Conservation (phyloP, 1,140 invertebrate species). For the Coboldia fuscipes region DNA sequence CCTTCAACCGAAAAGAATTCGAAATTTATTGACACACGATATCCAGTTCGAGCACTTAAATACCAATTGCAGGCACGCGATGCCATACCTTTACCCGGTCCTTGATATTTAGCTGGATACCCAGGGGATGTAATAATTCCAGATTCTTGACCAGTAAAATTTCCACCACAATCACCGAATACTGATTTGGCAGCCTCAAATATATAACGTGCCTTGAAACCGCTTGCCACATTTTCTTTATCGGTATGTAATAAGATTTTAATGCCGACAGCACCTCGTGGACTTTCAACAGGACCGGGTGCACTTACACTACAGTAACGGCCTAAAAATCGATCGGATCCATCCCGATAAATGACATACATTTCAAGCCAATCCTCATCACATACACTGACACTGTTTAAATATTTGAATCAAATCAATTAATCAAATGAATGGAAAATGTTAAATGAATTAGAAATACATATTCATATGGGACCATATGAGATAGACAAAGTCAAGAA, state of each 20-base stretch:
- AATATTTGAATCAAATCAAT: neutral
- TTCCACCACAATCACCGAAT: constrained; percentile 79
- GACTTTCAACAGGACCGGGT: constrained; percentile 77
- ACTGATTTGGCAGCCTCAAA: constrained; percentile 70
- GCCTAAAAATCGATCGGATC: constrained; percentile 59
- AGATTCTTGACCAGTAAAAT: constrained; percentile 63
- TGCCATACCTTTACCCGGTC: constrained; percentile 44
- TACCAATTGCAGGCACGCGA: constrained; percentile 84
- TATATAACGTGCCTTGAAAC: constrained; percentile 75
- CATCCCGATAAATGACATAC: constrained; percentile 64
- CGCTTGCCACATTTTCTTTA: constrained; percentile 59
- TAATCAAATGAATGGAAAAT: neutral
- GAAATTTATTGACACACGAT: constrained; percentile 71
- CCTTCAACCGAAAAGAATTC: constrained; percentile 75
- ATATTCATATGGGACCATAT: constrained; percentile 1
- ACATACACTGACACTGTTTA: constrained; percentile 39
- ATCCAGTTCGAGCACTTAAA: constrained; percentile 56
- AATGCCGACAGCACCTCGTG: constrained; percentile 57
- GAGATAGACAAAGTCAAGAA: too few species aligned
- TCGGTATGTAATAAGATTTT: constrained; percentile 72
- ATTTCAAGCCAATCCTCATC: constrained; percentile 86
- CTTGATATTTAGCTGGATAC: constrained; percentile 68
- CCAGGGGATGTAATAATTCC: constrained; percentile 76
- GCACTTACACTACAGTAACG: constrained; percentile 66
- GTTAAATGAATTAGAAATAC: constrained; percentile 1